Conservation (phyloP, 2,888 invertebrate species). For the Tryphoninae sp. region DNA sequence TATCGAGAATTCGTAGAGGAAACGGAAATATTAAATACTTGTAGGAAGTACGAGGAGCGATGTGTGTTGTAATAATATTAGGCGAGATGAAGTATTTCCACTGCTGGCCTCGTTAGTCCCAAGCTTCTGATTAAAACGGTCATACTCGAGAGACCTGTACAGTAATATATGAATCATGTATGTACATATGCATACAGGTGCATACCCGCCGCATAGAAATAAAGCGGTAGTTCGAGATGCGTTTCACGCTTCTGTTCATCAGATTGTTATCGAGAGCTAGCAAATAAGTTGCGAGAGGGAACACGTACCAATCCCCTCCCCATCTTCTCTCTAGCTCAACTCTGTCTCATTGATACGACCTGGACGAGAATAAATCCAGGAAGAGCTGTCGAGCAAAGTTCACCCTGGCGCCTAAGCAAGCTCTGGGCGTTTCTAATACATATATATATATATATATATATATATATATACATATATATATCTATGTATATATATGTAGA, state of each 20-base stretch:
- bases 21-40: slow-evolving; percentile 53
- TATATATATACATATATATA: slow-evolving; percentile 3
- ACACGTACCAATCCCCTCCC: neutral
- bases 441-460: slow-evolving; percentile 2
- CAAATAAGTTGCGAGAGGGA: slow-evolving; percentile 30
- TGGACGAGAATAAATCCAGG: slow-evolving; percentile 54
- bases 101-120: slow-evolving; percentile 51
- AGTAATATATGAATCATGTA: slow-evolving; percentile 23
- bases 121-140: slow-evolving; percentile 51
- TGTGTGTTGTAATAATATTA: slow-evolving; percentile 39
- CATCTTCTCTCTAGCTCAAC: neutral
- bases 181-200: neutral
- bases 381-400: slow-evolving; percentile 55
- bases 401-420: slow-evolving; percentile 59
- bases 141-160: slow-evolving; percentile 46
- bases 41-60: neutral
- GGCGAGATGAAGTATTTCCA: slow-evolving; percentile 37
- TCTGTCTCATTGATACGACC: neutral
- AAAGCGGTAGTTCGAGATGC: slow-evolving; percentile 46
- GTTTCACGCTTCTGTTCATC: slow-evolving; percentile 68
- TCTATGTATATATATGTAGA: slow-evolving; percentile 17
- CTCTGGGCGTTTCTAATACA: slow-evolving; percentile 27
- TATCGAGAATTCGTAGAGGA: slow-evolving; percentile 41
- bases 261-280: slow-evolving; percentile 65
- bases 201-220: slow-evolving; percentile 24